Evolutionary conservation across 2,888 invertebrate genomes (phyloP), one percentile per base, ranked within the genome.

Genomic region (Cataglyphis livida): DNA sequence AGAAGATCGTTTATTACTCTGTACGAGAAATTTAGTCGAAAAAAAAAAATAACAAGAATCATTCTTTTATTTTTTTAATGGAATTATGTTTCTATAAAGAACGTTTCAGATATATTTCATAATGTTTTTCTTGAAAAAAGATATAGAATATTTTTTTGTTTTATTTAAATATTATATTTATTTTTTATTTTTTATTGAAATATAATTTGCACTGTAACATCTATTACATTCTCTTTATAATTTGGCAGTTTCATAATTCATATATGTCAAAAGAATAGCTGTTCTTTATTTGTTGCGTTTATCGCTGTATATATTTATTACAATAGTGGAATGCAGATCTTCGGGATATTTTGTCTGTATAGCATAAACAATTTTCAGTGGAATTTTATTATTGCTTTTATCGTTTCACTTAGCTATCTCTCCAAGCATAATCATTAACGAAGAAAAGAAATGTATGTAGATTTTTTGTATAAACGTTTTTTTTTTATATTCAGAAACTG

Each of bases 1-100:
- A 35, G 32, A 59, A 32, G 76, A 48, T 48, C 35, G 44, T 65
- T 75, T 68, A 68, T 68, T 51, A 54, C 54, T 64, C 75, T 70
- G 28, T 57, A 18, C 15, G 54, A 68, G 35, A 7, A 70, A 54
- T 41, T 76, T 54, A 70, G 12, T 54, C 41, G 10, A 9, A 21
- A n/a, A n/a, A 21, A n/a, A n/a, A n/a, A 7, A 25, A 2, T 48
- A 32, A 15, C 35, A 18, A 48, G 15, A 35, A 62, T 10, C 1
- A 15, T 38, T 6, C 15, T 76, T 76, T 28, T 10, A 38, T 62
- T 51, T 51, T 62, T 51, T 7, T 5, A 18, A 1, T 41, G 5
- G 1, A 6, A 12, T 64, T 38, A 1, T 32, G 10, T 12, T 9
- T 25, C 18, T 32, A 18, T 10, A 32, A 75, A 6, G 12, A 6